phyloP scores from a whole-genome alignment of 1,140 invertebrate genomes.

The Tetraneura akinire region DNA sequence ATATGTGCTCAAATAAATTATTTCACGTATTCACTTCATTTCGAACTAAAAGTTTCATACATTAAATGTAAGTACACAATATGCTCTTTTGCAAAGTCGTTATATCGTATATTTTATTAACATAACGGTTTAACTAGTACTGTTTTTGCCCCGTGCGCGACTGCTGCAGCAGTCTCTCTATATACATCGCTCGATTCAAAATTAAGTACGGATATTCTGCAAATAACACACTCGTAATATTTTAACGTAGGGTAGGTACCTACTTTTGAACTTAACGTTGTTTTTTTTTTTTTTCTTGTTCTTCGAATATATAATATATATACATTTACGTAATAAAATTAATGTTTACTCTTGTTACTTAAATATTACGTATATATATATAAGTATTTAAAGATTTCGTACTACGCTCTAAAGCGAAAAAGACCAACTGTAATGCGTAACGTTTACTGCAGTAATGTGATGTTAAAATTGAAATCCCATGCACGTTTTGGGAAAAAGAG shows the following conservation, averaged over 20 bases:
- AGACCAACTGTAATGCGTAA: background rate
- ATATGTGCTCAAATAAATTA: slow-evolving; percentile 1
- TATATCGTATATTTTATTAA: slow-evolving; percentile 17
- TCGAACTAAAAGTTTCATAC: background rate
- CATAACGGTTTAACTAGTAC: background rate
- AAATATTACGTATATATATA: too few species aligned
- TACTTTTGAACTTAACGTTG: too few species aligned
- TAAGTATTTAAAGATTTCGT: too few species aligned
- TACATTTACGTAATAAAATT: too few species aligned
- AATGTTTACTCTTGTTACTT: too few species aligned
- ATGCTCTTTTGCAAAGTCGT: slow-evolving; percentile 4
- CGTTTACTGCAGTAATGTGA: too few species aligned
- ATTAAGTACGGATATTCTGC: background rate
- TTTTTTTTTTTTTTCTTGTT: background rate
- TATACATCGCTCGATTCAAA: background rate
- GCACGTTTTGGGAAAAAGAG: background rate
- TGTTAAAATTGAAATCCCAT: background rate
- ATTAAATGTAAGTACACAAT: background rate
- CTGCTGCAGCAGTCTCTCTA: too few species aligned
- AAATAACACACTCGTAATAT: background rate
- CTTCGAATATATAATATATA: background rate
- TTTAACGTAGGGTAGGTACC: too few species aligned
- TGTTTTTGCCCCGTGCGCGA: background rate
- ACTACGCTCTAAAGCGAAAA: background rate
- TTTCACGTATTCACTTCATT: background rate